A percentile compares a stretch with the other conserved stretches of the same genome.
These are phyloP conservation scores for Pholis gunnellus DNA, from an alignment of 2,113 vertebrate genomes.

Conservation along the genomic window DNA sequence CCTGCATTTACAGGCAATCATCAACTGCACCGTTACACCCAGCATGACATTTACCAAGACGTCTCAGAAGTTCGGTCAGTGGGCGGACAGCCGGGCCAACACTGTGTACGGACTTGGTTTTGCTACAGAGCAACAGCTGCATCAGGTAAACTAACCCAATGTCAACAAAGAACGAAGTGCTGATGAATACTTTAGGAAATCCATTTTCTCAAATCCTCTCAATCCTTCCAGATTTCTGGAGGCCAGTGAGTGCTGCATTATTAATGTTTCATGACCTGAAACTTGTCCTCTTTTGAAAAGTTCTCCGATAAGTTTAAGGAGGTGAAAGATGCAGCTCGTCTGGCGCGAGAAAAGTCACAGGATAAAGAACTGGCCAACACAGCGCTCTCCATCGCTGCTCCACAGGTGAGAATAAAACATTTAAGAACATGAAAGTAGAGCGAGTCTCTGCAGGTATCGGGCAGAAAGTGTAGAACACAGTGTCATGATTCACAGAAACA, in stretches of 20 bases:
- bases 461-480: background rate
- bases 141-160: slow-evolving; percentile 85
- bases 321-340: slow-evolving; percentile 92
- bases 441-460: slow-evolving; percentile 6
- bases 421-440: slow-evolving; percentile 24
- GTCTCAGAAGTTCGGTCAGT: slow-evolving; percentile 98
- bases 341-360: slow-evolving; percentile 94
- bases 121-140: slow-evolving; percentile 94
- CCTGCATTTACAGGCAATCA: slow-evolving; percentile 88
- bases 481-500: slow-evolving; percentile 1
- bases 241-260: background rate
- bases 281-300: slow-evolving; percentile 57
- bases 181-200: background rate
- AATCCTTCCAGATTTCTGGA: background rate
- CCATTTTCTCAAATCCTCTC: background rate
- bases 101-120: slow-evolving; percentile 96
- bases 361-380: slow-evolving; percentile 94
- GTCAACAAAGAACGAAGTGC: background rate
- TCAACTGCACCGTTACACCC: slow-evolving; percentile 96
- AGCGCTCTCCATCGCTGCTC: slow-evolving; percentile 88
- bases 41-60: slow-evolving; percentile 99
- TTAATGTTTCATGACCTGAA: slow-evolving; percentile 2
- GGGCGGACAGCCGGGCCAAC: slow-evolving; percentile 97
- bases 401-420: slow-evolving; percentile 87
- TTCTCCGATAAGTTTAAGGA: slow-evolving; percentile 86